A percentile compares a stretch with the other conserved stretches of the same genome.
Conservation (phyloP, 1,140 invertebrate genomes). For the Euwallacea similis region DNA sequence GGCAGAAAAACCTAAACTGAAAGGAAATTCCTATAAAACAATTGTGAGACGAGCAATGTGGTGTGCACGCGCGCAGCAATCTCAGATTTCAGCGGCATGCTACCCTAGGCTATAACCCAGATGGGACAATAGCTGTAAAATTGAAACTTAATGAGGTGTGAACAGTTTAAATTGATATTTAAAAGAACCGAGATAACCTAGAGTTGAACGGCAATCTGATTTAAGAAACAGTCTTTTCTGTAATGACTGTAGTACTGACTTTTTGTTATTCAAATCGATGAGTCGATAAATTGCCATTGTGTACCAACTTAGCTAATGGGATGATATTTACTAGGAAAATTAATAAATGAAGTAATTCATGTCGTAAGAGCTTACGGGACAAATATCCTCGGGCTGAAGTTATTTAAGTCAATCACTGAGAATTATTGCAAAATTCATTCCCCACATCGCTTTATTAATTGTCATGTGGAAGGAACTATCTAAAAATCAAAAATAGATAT, state of each 20-base stretch:
- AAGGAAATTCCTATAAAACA: slow-evolving; percentile 38
- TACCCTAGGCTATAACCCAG: slow-evolving; percentile 52
- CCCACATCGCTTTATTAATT: too few species aligned
- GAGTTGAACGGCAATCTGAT: slow-evolving; percentile 53
- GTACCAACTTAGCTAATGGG: too few species aligned
- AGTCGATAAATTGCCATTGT: slow-evolving; percentile 49
- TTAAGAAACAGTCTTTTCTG: slow-evolving; percentile 52
- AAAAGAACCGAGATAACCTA: slow-evolving; percentile 55
- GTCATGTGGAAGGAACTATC: too few species aligned
- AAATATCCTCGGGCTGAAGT: too few species aligned
- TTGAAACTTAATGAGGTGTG: slow-evolving; percentile 56
- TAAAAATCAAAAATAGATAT: too few species aligned
- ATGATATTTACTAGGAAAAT: too few species aligned
- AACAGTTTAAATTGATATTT: slow-evolving; percentile 56
- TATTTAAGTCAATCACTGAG: too few species aligned
- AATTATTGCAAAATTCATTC: too few species aligned
- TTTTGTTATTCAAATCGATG: slow-evolving; percentile 52
- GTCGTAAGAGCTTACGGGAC: too few species aligned
- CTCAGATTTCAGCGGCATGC: slow-evolving; percentile 52
- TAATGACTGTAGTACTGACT: slow-evolving; percentile 49
- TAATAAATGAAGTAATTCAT: too few species aligned
- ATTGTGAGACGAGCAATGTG: slow-evolving; percentile 38
- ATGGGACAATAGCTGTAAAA: slow-evolving; percentile 57
- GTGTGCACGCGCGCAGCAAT: slow-evolving; percentile 44
- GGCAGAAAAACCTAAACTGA: slow-evolving; percentile 13